phyloP scores from a whole-genome alignment of 2,113 vertebrate genomes.

The Eulemur rufifrons region DNA sequence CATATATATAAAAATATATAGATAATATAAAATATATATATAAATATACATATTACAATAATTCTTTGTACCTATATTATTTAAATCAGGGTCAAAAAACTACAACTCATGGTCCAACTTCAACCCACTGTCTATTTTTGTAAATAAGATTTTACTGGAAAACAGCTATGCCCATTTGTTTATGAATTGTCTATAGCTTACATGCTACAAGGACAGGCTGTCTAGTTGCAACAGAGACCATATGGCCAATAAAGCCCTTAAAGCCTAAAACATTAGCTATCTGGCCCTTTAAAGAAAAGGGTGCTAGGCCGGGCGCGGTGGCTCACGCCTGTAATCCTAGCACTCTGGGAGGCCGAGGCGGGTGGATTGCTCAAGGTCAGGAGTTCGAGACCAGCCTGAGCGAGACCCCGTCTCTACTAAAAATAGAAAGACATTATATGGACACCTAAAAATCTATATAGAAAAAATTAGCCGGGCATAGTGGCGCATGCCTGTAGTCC shows the following conservation, averaged over 20 bases:
- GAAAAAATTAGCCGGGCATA: too few relatives aligned
- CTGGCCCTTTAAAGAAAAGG: neutral
- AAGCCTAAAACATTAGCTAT: neutral
- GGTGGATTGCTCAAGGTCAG: too few relatives aligned
- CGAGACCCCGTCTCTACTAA: too few relatives aligned
- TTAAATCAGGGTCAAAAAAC: neutral
- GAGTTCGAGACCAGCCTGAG: too few relatives aligned
- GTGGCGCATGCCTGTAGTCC: too few relatives aligned
- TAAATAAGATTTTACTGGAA: neutral
- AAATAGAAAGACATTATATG: too few relatives aligned
- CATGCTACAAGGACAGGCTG: neutral
- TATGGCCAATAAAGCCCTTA: neutral
- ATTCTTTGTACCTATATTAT: neutral
- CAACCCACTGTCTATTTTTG: neutral
- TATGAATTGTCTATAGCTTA: neutral
- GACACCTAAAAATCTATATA: too few relatives aligned
- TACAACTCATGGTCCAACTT: neutral
- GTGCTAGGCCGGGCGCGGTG: too few relatives aligned
- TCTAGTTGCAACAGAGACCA: neutral
- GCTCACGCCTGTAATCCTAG: too few relatives aligned
- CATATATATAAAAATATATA: too few relatives aligned
- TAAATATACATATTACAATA: neutral
- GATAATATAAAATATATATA: too few relatives aligned
- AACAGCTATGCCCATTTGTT: neutral
- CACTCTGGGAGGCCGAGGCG: too few relatives aligned